phyloP scores from a whole-genome alignment of 2,888 invertebrate species.

The Orgyia antiqua region DNA sequence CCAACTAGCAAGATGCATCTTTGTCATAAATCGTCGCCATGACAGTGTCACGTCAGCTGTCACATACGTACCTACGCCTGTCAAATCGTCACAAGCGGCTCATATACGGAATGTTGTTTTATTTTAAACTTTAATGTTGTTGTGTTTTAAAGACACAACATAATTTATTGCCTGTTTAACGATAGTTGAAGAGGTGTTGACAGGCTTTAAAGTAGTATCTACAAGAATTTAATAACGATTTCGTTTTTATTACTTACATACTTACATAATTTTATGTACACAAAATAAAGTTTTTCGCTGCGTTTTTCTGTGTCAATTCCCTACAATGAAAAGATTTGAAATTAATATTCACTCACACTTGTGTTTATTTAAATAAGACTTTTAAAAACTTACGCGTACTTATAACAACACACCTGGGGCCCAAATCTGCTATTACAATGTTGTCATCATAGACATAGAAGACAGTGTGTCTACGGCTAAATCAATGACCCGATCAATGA shows the following conservation, averaged over 20 bases:
- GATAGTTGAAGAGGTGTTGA: conserved; percentile 30
- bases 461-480: too few relatives aligned
- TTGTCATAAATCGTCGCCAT: conserved; percentile 14
- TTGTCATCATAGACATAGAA: too few relatives aligned
- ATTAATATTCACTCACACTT: too few relatives aligned
- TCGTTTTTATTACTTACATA: background rate
- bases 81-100: conserved; percentile 15
- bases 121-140: conserved; percentile 20
- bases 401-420: too few relatives aligned
- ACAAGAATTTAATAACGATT: background rate
- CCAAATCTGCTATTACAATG: too few relatives aligned
- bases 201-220: conserved; percentile 4
- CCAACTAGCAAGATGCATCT: background rate
- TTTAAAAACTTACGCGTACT: too few relatives aligned
- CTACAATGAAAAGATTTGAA: too few relatives aligned
- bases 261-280: background rate
- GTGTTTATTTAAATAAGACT: too few relatives aligned
- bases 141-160: conserved; percentile 25
- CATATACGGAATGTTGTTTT: conserved; percentile 26
- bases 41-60: conserved; percentile 8
- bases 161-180: conserved; percentile 35
- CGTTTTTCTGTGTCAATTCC: too few relatives aligned
- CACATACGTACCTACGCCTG: conserved; percentile 2
- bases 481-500: too few relatives aligned
- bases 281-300: too few relatives aligned